phyloP scores from a whole-genome alignment of 1,140 invertebrate genomes.

The Papilio machaon region DNA sequence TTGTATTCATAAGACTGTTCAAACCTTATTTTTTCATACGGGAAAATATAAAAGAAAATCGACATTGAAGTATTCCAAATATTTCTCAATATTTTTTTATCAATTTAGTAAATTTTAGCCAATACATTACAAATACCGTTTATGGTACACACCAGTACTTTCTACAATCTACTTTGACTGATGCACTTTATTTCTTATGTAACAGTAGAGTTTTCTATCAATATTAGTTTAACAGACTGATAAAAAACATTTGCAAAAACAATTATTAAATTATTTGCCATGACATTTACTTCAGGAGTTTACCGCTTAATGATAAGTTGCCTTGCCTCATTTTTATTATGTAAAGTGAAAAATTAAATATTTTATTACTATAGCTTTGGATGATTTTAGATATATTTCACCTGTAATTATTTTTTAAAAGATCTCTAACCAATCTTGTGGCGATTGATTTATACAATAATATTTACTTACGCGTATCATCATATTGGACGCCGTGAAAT shows the following conservation, averaged over 20 bases:
- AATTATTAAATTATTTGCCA: too few relatives aligned
- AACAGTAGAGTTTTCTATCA: too few relatives aligned
- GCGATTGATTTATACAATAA: conserved; percentile 31
- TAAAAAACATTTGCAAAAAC: too few relatives aligned
- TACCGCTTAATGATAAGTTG: background rate
- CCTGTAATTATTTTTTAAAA: background rate
- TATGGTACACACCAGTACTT: too few relatives aligned
- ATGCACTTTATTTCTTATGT: too few relatives aligned
- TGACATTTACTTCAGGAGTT: background rate
- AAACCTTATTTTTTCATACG: background rate
- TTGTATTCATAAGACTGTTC: background rate
- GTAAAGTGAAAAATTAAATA: background rate
- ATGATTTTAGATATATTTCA: background rate
- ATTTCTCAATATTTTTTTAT: background rate
- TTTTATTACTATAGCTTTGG: background rate
- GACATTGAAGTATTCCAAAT: background rate
- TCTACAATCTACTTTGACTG: too few relatives aligned
- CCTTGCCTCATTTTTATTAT: background rate
- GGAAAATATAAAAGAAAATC: background rate
- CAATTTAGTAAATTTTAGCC: too few relatives aligned
- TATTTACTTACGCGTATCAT: conserved; percentile 84
- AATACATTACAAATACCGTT: too few relatives aligned
- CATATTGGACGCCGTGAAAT: conserved; percentile 89
- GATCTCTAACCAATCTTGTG: background rate
- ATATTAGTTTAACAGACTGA: too few relatives aligned